Percentiles rank a stretch among this genome's conserved stretches.
Evolutionary conservation across 2,888 invertebrate genomes (phyloP).

Genomic region (Harmothoe impar): DNA sequence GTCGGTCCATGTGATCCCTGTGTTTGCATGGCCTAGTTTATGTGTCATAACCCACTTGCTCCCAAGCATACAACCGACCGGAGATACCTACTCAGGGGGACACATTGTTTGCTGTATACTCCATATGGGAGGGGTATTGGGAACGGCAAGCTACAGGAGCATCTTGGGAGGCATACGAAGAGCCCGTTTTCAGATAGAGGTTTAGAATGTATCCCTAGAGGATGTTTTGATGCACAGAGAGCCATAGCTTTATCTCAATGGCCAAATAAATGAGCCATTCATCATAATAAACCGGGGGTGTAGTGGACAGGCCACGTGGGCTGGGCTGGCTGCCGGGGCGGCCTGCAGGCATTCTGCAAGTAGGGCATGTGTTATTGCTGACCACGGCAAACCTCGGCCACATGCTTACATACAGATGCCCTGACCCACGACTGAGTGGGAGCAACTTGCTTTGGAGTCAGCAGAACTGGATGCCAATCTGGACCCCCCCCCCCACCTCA

Average conservation of each 20-base stretch:
- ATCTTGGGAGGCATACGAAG: too few species aligned
- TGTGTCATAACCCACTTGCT: constrained; percentile 10
- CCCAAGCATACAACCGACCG: too few species aligned
- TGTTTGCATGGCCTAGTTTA: neutral
- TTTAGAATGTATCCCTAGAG: neutral
- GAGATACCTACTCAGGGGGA: too few species aligned
- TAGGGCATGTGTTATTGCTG: neutral
- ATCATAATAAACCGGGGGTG: neutral
- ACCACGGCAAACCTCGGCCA: neutral
- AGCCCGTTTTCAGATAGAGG: too few species aligned
- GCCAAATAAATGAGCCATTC: neutral
- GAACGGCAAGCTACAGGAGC: too few species aligned
- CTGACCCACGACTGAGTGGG: constrained; percentile 3
- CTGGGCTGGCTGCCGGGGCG: neutral
- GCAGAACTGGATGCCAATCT: too few species aligned
- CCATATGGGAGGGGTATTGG: too few species aligned
- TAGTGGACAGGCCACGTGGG: constrained; percentile 7
- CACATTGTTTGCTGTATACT: too few species aligned
- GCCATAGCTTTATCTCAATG: neutral
- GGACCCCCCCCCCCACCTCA: too few species aligned
- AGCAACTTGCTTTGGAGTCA: neutral
- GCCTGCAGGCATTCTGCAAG: neutral
- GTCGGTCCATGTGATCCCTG: neutral
- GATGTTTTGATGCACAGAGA: neutral
- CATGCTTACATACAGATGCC: neutral